These are phyloP conservation scores for Epizoanthus ramosus DNA, from an alignment of 92 coral and sea anemone species.

Conservation along the genomic window DNA sequence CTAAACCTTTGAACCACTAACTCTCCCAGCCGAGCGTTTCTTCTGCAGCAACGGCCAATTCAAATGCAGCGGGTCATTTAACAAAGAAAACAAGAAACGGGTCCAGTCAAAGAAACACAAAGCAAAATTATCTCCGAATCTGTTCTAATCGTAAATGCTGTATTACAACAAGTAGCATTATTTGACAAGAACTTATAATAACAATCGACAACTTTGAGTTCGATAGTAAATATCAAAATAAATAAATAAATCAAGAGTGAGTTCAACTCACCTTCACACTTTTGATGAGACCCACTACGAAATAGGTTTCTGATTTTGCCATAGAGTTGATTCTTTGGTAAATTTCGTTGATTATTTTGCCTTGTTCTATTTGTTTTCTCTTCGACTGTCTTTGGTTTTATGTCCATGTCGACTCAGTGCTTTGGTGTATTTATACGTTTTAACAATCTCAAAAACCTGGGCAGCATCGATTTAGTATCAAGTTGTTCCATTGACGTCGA, in stretches of 20 bases:
- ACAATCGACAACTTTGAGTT: too few relatives aligned
- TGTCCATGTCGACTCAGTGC: not conserved
- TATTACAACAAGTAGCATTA: not conserved
- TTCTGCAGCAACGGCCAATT: not conserved
- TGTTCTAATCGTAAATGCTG: not conserved
- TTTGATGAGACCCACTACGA: not conserved
- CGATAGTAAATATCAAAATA: not conserved
- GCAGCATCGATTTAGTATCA: too few relatives aligned
- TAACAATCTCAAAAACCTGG: not conserved
- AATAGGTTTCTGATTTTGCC: constrained; percentile 1
- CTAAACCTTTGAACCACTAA: not conserved
- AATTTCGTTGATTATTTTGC: not conserved
- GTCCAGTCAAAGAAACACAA: not conserved
- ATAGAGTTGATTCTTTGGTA: not conserved
- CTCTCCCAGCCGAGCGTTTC: not conserved
- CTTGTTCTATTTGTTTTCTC: not conserved
- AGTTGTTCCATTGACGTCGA: not conserved
- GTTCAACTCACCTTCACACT: not conserved
- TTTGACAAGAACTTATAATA: not conserved
- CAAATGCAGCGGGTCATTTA: not conserved
- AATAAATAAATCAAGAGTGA: too few relatives aligned
- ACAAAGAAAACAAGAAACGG: not conserved
- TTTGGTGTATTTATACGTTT: not conserved
- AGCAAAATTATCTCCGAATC: not conserved
- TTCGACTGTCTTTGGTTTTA: not conserved